phyloP scores from a whole-genome alignment of 2,797 vertebrate species.

The Monodelphis domestica region DNA sequence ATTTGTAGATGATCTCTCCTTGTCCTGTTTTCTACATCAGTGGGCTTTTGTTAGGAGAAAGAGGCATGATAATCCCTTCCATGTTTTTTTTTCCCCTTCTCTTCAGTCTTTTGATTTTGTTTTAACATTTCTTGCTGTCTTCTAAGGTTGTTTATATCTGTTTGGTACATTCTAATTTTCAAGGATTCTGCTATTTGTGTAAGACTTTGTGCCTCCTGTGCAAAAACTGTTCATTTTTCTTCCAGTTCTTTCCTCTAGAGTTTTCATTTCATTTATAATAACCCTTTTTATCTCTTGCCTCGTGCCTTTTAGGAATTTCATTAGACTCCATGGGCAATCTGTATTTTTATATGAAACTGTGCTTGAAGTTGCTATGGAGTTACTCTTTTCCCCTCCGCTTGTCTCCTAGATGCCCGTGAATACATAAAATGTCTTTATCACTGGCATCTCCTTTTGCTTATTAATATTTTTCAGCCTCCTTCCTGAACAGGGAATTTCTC shows the following conservation, averaged over 20 bases:
- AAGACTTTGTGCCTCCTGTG: neutral
- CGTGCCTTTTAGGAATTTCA: neutral
- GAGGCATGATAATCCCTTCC: no score
- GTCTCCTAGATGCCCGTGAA: neutral
- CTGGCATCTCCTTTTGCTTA: neutral
- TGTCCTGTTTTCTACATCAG: neutral
- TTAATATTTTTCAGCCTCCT: neutral
- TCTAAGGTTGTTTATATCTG: neutral
- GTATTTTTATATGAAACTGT: neutral
- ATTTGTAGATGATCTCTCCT: neutral
- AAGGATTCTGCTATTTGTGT: neutral
- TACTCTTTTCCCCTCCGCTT: neutral
- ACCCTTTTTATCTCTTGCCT: neutral
- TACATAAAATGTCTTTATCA: neutral
- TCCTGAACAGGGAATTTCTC: neutral
- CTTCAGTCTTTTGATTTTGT: neutral
- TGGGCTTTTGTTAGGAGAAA: no score
- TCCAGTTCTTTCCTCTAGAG: neutral
- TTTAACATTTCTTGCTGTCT: neutral
- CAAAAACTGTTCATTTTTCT: neutral
- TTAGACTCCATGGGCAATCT: neutral
- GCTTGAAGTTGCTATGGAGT: neutral
- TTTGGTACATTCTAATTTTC: neutral
- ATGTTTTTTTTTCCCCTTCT: neutral
- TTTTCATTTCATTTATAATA: neutral